phyloP scores from a whole-genome alignment of 1,140 invertebrate genomes.

The Leptoteleia sp. region DNA sequence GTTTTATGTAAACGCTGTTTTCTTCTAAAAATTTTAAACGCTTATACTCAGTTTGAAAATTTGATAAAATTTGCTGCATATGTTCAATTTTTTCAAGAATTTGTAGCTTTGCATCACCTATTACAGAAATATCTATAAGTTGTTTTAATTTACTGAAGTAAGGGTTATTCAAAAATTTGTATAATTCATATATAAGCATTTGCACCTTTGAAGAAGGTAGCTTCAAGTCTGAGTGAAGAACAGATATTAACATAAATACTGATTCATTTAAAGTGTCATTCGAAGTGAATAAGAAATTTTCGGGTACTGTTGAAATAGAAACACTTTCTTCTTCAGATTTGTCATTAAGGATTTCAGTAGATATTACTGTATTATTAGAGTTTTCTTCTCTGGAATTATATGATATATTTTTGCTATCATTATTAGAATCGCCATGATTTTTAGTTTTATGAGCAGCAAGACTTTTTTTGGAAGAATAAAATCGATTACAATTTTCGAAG shows the following conservation, averaged over 20 bases:
- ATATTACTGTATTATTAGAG: too few relatives aligned
- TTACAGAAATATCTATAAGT: too few relatives aligned
- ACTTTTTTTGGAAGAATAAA: constrained; percentile 15
- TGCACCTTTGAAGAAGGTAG: too few relatives aligned
- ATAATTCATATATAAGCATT: neutral
- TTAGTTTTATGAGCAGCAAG: constrained; percentile 2
- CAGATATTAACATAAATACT: too few relatives aligned
- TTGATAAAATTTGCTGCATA: constrained; percentile 21
- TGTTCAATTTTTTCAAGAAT: constrained; percentile 29
- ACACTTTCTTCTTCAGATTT: too few relatives aligned
- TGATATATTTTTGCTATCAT: too few relatives aligned
- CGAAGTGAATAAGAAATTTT: too few relatives aligned
- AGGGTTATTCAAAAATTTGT: neutral
- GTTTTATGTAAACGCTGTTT: constrained; percentile 15
- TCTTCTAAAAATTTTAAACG: constrained; percentile 38
- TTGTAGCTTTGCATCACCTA: too few relatives aligned
- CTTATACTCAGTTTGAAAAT: constrained; percentile 38
- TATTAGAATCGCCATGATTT: neutral
- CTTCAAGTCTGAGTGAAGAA: too few relatives aligned
- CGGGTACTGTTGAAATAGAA: too few relatives aligned
- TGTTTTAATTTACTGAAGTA: constrained; percentile 10
- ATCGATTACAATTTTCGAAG: constrained; percentile 5
- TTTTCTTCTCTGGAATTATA: too few relatives aligned
- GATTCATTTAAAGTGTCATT: too few relatives aligned
- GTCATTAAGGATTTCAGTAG: neutral